Evolutionary conservation across 2,888 invertebrate species (phyloP).

Genomic region (Trachelus tabidus): DNA sequence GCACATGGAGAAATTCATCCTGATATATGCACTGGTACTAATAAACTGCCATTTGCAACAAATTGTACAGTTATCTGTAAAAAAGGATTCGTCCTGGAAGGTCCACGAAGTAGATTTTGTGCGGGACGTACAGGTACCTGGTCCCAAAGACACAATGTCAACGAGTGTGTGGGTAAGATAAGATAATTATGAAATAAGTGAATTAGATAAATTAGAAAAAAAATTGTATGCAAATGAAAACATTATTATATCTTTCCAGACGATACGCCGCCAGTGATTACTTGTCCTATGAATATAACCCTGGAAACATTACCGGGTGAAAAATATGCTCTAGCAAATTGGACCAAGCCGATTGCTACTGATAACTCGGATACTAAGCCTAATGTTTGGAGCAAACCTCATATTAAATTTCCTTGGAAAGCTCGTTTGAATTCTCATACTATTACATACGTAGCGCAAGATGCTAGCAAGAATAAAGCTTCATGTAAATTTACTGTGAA

Average conservation of each 20-base stretch:
- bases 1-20: slow-evolving; percentile 70
- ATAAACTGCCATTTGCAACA: slow-evolving; percentile 71
- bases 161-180: slow-evolving; percentile 67
- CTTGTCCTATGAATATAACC: slow-evolving; percentile 70
- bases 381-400: slow-evolving; percentile 71
- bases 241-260: slow-evolving; percentile 62
- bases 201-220: neutral
- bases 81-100: slow-evolving; percentile 71
- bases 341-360: slow-evolving; percentile 64
- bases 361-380: slow-evolving; percentile 73
- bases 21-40: slow-evolving; percentile 66
- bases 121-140: slow-evolving; percentile 70
- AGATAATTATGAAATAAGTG: neutral
- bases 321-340: slow-evolving; percentile 68
- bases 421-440: slow-evolving; percentile 71
- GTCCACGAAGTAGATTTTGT: slow-evolving; percentile 69
- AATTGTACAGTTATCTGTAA: slow-evolving; percentile 72
- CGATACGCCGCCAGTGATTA: slow-evolving; percentile 70
- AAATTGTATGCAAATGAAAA: neutral
- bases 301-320: slow-evolving; percentile 66
- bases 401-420: slow-evolving; percentile 69
- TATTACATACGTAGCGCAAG: slow-evolving; percentile 74
- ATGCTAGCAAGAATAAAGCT: slow-evolving; percentile 71
- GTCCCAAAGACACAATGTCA: slow-evolving; percentile 66
- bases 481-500: slow-evolving; percentile 72